Evolutionary conservation across 2,888 invertebrate species (phyloP).

Genomic region (Hyles lineata): DNA sequence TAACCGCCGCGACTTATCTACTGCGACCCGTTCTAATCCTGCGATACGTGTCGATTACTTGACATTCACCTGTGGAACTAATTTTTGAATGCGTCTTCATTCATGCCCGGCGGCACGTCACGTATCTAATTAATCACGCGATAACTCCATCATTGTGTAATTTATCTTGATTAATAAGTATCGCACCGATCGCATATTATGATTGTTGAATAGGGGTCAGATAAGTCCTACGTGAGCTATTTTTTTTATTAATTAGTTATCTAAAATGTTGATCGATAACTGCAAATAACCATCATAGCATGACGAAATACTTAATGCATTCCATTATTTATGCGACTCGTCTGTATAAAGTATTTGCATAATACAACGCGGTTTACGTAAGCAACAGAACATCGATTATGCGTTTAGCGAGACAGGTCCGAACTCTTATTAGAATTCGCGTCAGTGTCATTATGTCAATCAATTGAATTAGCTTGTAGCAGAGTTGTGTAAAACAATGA

Average conservation of each 20-base stretch:
- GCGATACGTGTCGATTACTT: not conserved
- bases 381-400: not conserved
- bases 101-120: not conserved
- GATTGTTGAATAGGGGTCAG: not conserved
- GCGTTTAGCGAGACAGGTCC: not conserved
- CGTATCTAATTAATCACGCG: too few relatives aligned
- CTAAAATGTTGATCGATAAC: not conserved
- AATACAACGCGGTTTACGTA: not conserved
- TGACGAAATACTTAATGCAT: too few relatives aligned
- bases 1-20: not conserved
- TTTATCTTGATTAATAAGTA: too few relatives aligned
- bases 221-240: too few relatives aligned
- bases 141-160: too few relatives aligned
- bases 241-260: too few relatives aligned
- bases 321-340: not conserved
- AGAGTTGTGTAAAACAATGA: conserved; percentile 5
- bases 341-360: not conserved
- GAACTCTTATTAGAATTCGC: not conserved
- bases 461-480: conserved; percentile 30
- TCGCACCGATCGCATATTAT: not conserved
- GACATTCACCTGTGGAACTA: not conserved
- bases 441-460: conserved; percentile 30
- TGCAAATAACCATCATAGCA: not conserved
- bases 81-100: not conserved
- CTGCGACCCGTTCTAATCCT: not conserved